A percentile compares a stretch with the other conserved stretches of the same genome.
These are phyloP conservation scores for Lithophane semibrunnea DNA, from an alignment of 2,888 invertebrate genomes.

Conservation along the genomic window DNA sequence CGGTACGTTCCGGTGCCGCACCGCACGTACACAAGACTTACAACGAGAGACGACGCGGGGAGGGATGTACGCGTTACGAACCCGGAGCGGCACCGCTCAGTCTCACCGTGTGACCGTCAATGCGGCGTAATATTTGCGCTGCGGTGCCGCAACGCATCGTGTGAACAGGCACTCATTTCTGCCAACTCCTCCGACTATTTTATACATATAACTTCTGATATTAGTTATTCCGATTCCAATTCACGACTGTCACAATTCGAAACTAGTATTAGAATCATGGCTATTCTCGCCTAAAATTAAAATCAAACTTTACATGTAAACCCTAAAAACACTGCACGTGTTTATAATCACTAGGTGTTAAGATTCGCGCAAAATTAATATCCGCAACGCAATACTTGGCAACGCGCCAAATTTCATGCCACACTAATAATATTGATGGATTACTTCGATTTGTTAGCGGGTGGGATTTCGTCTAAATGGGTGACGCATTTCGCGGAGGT, in stretches of 20 bases:
- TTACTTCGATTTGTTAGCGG: slow-evolving; percentile 44
- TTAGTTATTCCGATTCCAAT: not conserved
- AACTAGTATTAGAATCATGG: not conserved
- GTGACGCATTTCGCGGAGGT: slow-evolving; percentile 43
- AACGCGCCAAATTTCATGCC: slow-evolving; percentile 34
- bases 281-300: not conserved
- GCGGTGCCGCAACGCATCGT: not conserved
- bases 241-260: not conserved
- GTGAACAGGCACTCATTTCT: not conserved
- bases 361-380: slow-evolving; percentile 64
- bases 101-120: too few species aligned
- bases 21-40: not conserved
- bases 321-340: slow-evolving; percentile 42
- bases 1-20: not conserved
- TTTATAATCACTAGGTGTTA: slow-evolving; percentile 64
- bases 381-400: too few species aligned
- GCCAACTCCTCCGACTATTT: not conserved
- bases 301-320: not conserved
- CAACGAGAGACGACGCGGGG: not conserved
- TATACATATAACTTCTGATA: not conserved
- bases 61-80: too few species aligned
- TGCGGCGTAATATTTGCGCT: not conserved
- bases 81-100: too few species aligned
- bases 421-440: slow-evolving; percentile 45
- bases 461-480: slow-evolving; percentile 42